Conservation (phyloP, 2,113 vertebrate species). For the Daubentonia madagascariensis region DNA sequence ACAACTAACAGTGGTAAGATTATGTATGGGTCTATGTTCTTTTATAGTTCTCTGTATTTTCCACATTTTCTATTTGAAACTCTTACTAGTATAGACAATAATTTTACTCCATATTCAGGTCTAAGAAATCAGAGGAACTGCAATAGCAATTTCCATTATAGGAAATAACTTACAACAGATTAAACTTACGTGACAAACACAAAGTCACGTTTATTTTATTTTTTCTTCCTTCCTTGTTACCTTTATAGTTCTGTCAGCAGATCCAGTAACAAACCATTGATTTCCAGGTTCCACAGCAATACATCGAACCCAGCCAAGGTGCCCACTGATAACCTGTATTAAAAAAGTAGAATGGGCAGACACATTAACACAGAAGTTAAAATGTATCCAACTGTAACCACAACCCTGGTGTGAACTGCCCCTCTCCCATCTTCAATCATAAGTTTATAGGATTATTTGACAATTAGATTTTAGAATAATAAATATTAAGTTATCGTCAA, state of each 20-base stretch:
- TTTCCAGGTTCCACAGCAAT: constrained; percentile 98
- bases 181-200: not conserved
- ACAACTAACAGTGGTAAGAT: not conserved
- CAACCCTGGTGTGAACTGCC: not conserved
- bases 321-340: constrained; percentile 96
- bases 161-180: not conserved
- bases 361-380: not conserved
- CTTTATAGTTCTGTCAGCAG: constrained; percentile 98
- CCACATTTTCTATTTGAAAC: not conserved
- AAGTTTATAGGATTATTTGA: not conserved
- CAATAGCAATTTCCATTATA: not conserved
- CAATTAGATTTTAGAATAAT: not conserved
- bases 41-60: not conserved
- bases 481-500: not conserved
- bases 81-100: not conserved
- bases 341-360: not conserved
- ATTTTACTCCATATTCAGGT: not conserved
- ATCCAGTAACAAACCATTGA: constrained; percentile 99
- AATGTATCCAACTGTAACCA: not conserved
- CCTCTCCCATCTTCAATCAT: not conserved
- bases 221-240: constrained; percentile 79
- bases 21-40: not conserved
- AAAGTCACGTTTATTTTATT: not conserved
- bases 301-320: constrained; percentile 97
- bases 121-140: not conserved